Base-by-base conservation (phyloP, 2,113 vertebrate species). In the Euleptes europaea region DNA sequence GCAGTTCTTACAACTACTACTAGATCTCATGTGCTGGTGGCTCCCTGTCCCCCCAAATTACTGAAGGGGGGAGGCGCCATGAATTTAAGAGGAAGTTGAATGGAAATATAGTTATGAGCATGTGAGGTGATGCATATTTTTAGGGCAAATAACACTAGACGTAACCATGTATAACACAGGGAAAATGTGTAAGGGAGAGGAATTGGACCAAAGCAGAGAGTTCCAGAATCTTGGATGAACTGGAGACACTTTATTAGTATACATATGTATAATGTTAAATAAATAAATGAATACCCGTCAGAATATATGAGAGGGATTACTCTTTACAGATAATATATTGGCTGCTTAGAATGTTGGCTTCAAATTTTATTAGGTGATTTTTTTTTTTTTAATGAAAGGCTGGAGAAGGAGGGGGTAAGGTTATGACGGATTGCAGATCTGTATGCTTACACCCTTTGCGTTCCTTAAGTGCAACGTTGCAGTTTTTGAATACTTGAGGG, bases 361-460 rank as follows among this genome's bases (percentile, higher is more conserved):
- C 86, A 85, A 72, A 92, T 93, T 93, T 92, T 78, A 95, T 90
- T 92, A 94, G 71, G 49, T 77, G 54, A 91, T 92, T 84, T 94
- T 84, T 9, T n/a, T n/a, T n/a, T 60, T 9, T 10, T 84, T 23
- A 57, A 85, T 91, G 94, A 90, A 92, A 81, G 66, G 47, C 75
- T 82, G 60, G 70, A 70, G 89, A 31, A 91, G 79, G 81, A 88
- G 49, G 2, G 6, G 26, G 26, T n/a, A 60, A 4, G 33, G 47
- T 40, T 67, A 47, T 57, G 66, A 71, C 38, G 13, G 13, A 14
- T 49, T 71, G 40, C 71, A 40, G 51, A 87, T 91, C 92, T 93
- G 90, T 93, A 84, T 0, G 1, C n/a, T 88, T 92, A 54, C 77
- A 44, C 3, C 0, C 87, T 77, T 94, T 57, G 42, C 90, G 88